Conservation (phyloP, 2,888 invertebrate species). For the Ochropacha duplaris region DNA sequence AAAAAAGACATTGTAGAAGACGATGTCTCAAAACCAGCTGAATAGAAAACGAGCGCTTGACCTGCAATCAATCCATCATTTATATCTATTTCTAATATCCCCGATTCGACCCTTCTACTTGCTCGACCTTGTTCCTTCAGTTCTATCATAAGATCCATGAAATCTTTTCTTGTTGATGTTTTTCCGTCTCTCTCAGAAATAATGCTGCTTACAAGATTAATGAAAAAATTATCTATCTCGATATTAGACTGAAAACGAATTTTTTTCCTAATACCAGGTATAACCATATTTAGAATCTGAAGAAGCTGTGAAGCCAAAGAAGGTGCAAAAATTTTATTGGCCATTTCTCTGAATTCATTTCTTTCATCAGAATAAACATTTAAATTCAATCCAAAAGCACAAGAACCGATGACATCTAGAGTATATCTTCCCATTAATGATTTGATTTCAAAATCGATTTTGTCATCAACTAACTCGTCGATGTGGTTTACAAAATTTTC, state of each 20-base stretch:
- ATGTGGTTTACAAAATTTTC: slow-evolving; percentile 33
- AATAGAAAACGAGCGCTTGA: slow-evolving; percentile 47
- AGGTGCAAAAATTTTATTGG: slow-evolving; percentile 24
- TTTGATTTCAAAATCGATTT: slow-evolving; percentile 35
- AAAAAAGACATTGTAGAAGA: slow-evolving; percentile 44
- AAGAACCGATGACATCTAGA: slow-evolving; percentile 44
- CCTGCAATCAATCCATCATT: slow-evolving; percentile 43
- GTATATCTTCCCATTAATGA: slow-evolving; percentile 43
- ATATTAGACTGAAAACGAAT: slow-evolving; percentile 9
- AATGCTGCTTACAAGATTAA: slow-evolving; percentile 32
- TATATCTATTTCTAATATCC: slow-evolving; percentile 39
- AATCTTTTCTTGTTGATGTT: slow-evolving; percentile 42
- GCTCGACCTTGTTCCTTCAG: slow-evolving; percentile 42
- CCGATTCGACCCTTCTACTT: slow-evolving; percentile 19
- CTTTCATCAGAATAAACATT: slow-evolving; percentile 36
- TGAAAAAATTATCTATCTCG: slow-evolving; percentile 30
- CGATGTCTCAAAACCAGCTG: slow-evolving; percentile 63
- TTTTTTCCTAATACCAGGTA: slow-evolving; percentile 29
- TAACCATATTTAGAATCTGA: slow-evolving; percentile 25
- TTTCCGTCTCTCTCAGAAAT: slow-evolving; percentile 34
- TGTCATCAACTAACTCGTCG: slow-evolving; percentile 20
- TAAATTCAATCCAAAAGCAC: slow-evolving; percentile 45
- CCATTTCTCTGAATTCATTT: slow-evolving; percentile 37
- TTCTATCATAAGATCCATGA: slow-evolving; percentile 50
- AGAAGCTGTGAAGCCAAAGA: slow-evolving; percentile 12